These are phyloP conservation scores for Vollenhovia emeryi DNA, from an alignment of 1,140 invertebrate species.

Conservation along the genomic window DNA sequence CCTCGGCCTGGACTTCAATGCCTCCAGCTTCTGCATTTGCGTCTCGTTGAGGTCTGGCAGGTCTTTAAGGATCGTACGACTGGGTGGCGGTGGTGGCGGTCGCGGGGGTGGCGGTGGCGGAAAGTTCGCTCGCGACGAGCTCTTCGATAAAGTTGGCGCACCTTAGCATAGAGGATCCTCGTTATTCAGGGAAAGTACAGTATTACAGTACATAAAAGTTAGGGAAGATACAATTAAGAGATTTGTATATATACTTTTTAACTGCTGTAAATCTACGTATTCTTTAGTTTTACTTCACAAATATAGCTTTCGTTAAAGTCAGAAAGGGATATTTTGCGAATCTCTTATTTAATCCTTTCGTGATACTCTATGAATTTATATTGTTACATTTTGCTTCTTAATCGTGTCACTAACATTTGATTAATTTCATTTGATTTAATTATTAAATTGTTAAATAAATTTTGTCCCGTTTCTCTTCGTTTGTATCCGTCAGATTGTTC, in stretches of 20 bases:
- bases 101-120: conserved; percentile 89
- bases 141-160: conserved; percentile 84
- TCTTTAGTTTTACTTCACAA: not conserved
- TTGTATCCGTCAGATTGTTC: not conserved
- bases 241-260: not conserved
- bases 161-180: conserved; percentile 66
- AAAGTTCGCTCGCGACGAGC: conserved; percentile 82
- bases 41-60: conserved; percentile 83
- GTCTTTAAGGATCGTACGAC: conserved; percentile 82
- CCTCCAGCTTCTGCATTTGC: conserved; percentile 88
- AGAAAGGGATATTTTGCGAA: not conserved
- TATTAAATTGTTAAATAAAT: not conserved
- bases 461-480: not conserved
- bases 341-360: not conserved
- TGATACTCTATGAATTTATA: not conserved
- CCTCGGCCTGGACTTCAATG: conserved; percentile 90
- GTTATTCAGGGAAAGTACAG: conserved; percentile 25
- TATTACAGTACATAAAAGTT: not conserved
- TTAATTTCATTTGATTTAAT: not conserved
- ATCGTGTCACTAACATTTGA: not conserved
- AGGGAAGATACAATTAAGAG: not conserved
- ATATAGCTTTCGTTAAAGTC: not conserved
- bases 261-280: not conserved
- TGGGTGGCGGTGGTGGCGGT: conserved; percentile 90
- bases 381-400: not conserved